These are phyloP conservation scores for Eulemur mongoz DNA, from an alignment of 2,797 vertebrate genomes.

Conservation along the genomic window DNA sequence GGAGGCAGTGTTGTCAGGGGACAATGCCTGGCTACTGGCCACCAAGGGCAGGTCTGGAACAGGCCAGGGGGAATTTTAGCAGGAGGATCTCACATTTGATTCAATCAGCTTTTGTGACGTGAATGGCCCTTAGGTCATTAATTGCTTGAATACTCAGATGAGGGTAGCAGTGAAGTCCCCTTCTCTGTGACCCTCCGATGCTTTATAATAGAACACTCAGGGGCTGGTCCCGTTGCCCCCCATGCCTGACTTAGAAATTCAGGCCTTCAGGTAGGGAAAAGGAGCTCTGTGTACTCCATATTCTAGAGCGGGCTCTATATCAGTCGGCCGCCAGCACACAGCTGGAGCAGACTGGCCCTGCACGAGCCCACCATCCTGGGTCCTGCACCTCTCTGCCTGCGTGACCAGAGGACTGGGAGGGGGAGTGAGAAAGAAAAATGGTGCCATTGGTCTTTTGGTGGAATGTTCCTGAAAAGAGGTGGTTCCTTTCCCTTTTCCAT, in stretches of 20 bases:
- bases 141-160: background rate
- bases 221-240: background rate
- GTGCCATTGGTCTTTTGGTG: background rate
- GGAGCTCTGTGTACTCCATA: background rate
- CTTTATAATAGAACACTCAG: background rate
- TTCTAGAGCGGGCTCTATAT: background rate
- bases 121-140: background rate
- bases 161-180: background rate
- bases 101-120: background rate
- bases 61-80: background rate
- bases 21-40: background rate
- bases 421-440: background rate
- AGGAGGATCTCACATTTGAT: background rate
- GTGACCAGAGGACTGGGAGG: background rate
- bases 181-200: background rate
- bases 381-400: background rate
- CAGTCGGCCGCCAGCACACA: too few relatives aligned
- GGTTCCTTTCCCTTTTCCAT: background rate
- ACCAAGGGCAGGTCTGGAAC: background rate
- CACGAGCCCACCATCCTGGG: too few relatives aligned
- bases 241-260: background rate
- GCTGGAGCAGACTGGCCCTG: background rate
- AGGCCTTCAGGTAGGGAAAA: background rate
- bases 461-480: background rate
- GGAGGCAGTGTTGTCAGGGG: background rate